A percentile compares a stretch with the other conserved stretches of the same genome.
These are phyloP conservation scores for Euschistus heros DNA, from an alignment of 1,140 invertebrate species.

Conservation along the genomic window DNA sequence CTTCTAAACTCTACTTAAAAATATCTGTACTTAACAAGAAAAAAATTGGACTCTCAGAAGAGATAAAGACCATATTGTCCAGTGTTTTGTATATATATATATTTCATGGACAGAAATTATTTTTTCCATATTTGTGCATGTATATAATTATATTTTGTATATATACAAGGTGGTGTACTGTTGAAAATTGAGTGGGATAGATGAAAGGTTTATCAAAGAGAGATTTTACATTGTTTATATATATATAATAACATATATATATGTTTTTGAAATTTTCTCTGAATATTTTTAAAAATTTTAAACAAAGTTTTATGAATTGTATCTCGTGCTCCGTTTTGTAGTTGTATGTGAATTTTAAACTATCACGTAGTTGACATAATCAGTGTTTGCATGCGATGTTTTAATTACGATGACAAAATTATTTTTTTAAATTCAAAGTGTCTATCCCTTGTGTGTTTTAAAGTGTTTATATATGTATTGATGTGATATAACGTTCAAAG, in stretches of 20 bases:
- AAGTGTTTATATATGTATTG: no score
- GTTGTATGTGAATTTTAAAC: no score
- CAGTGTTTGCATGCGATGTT: no score
- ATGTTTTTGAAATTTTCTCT: constrained; percentile 1
- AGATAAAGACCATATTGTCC: constrained; percentile 15
- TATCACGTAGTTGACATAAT: no score
- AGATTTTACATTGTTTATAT: neutral
- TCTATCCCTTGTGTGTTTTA: no score
- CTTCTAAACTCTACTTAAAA: neutral
- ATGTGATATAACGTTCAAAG: constrained; percentile 14
- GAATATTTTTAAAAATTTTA: no score
- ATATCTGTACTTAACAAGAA: neutral
- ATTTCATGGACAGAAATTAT: constrained; percentile 16
- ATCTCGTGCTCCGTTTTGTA: no score
- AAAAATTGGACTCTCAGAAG: neutral
- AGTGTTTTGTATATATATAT: constrained; percentile 17
- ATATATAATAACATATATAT: neutral
- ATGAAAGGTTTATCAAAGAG: neutral
- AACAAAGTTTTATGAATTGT: no score
- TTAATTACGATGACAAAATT: no score
- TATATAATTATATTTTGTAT: constrained; percentile 17
- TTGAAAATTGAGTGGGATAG: constrained; percentile 4
- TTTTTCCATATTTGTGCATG: constrained; percentile 15
- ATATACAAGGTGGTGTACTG: constrained; percentile 2
- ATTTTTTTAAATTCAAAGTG: no score